These are phyloP conservation scores for Drosophila hawaiiensis DNA, from an alignment of 2,888 invertebrate species.

Conservation along the genomic window DNA sequence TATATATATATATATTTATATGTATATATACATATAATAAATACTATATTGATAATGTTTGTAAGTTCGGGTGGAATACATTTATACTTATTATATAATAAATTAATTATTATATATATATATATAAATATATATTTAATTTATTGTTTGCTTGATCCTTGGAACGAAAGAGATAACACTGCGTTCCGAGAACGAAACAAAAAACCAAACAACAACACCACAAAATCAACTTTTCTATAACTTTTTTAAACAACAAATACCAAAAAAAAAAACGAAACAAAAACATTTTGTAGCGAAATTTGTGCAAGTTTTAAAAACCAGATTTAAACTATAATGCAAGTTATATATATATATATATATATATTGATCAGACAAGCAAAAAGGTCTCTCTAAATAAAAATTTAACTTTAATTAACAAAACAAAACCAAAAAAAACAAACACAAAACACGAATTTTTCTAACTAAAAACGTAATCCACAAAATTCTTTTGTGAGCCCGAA, in stretches of 20 bases:
- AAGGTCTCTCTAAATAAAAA: constrained; percentile 53
- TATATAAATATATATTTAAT: constrained; percentile 37
- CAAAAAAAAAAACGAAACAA: background rate
- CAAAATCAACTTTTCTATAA: constrained; percentile 78
- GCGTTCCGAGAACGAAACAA: constrained; percentile 48
- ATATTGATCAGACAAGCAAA: constrained; percentile 37
- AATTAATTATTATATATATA: constrained; percentile 51
- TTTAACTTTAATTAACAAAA: constrained; percentile 71
- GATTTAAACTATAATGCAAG: constrained; percentile 51
- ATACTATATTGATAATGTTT: constrained; percentile 49
- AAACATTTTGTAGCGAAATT: constrained; percentile 75
- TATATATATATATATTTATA: constrained; percentile 32
- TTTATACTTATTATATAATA: constrained; percentile 39
- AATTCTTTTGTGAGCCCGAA: constrained; percentile 28
- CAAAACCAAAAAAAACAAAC: constrained; percentile 15
- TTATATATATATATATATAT: constrained; percentile 39
- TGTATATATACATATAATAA: constrained; percentile 38
- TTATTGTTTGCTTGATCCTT: constrained; percentile 71
- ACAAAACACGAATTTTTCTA: constrained; percentile 76
- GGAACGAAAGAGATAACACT: constrained; percentile 40
- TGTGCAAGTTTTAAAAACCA: constrained; percentile 79
- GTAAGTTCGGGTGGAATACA: constrained; percentile 40
- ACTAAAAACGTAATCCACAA: constrained; percentile 39
- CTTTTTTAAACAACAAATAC: constrained; percentile 70
- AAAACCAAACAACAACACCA: constrained; percentile 57